phyloP scores from a whole-genome alignment of 1,140 invertebrate species.

The Sinonovacula constricta region DNA sequence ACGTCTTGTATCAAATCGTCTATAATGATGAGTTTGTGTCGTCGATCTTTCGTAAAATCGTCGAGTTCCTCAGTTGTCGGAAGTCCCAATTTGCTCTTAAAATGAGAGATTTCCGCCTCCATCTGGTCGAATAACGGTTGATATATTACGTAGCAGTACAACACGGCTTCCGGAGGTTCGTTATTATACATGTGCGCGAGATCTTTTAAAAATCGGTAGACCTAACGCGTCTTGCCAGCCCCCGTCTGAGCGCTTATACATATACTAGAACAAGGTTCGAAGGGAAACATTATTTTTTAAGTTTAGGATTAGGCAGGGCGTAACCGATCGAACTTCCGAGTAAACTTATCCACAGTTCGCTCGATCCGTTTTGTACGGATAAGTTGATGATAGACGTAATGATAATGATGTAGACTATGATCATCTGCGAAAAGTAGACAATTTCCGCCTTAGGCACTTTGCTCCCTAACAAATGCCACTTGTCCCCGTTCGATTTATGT shows the following conservation, averaged over 20 bases:
- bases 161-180: background rate
- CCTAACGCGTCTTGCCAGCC: background rate
- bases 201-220: background rate
- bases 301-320: slow-evolving; percentile 7
- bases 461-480: slow-evolving; percentile 5
- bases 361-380: slow-evolving; percentile 12
- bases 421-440: slow-evolving; percentile 17
- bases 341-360: slow-evolving; percentile 10
- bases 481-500: background rate
- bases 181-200: background rate
- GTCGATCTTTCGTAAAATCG: background rate
- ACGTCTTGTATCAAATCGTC: slow-evolving; percentile 29
- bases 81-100: slow-evolving; percentile 1
- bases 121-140: slow-evolving; percentile 16
- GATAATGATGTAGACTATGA: slow-evolving; percentile 16
- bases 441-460: slow-evolving; percentile 2
- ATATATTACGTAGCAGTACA: slow-evolving; percentile 28
- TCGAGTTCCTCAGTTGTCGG: background rate
- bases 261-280: slow-evolving; percentile 18
- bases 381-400: slow-evolving; percentile 15
- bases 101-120: background rate
- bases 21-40: slow-evolving; percentile 18
- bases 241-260: slow-evolving; percentile 6
- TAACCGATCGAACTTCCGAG: slow-evolving; percentile 1
- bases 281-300: slow-evolving; percentile 1